Evolutionary conservation across 2,888 invertebrate species (phyloP).

Genomic region (Hemithea aestivaria): DNA sequence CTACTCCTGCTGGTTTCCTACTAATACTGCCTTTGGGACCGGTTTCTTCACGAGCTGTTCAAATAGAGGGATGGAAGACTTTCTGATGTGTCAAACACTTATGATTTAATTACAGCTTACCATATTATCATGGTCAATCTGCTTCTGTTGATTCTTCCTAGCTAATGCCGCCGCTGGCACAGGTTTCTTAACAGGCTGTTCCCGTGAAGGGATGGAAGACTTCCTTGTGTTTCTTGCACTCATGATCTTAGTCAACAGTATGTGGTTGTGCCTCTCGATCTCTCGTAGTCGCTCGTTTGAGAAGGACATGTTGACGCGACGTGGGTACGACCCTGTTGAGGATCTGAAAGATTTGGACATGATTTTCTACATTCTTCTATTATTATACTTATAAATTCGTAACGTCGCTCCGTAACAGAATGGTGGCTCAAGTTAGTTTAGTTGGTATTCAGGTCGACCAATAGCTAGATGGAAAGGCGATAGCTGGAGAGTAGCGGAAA

Average conservation of each 20-base stretch:
- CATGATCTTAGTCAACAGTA: slow-evolving; percentile 77
- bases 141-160: slow-evolving; percentile 74
- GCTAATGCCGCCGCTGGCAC: slow-evolving; percentile 69
- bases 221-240: slow-evolving; percentile 59
- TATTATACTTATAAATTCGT: no score
- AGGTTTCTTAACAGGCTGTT: slow-evolving; percentile 37
- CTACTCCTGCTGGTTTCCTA: no score
- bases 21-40: no score
- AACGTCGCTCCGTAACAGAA: no score
- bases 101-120: slow-evolving; percentile 34
- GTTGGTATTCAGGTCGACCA: no score
- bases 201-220: slow-evolving; percentile 52
- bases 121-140: slow-evolving; percentile 80
- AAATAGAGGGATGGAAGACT: no score
- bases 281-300: slow-evolving; percentile 79
- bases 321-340: slow-evolving; percentile 45
- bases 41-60: no score
- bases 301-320: slow-evolving; percentile 75
- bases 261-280: slow-evolving; percentile 80
- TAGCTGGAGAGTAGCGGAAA: no score
- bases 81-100: no score
- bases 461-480: no score
- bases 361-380: no score
- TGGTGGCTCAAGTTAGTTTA: no score
- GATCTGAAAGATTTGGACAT: slow-evolving; percentile 41